These are phyloP conservation scores for Panulirus ornatus DNA, from an alignment of 1,140 invertebrate genomes.

Conservation along the genomic window DNA sequence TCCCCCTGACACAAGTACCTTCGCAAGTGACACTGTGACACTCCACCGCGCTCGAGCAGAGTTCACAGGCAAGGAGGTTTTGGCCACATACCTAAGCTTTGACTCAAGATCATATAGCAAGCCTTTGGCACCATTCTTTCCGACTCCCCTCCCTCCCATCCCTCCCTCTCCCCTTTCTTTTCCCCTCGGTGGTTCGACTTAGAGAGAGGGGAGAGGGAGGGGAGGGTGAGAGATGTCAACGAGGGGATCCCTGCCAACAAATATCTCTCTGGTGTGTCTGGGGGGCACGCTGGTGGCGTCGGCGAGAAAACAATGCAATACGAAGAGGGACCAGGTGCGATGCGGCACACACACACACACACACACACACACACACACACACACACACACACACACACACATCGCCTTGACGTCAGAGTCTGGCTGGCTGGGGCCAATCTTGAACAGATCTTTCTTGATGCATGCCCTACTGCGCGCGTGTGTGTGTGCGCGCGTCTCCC, in stretches of 20 bases:
- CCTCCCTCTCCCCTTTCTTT: background rate
- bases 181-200: background rate
- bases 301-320: background rate
- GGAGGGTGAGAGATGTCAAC: background rate
- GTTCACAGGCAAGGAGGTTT: background rate
- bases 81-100: background rate
- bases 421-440: background rate
- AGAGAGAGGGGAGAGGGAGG: background rate
- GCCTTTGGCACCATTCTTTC: background rate
- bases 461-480: background rate
- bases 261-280: too few species aligned
- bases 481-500: background rate
- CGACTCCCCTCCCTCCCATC: background rate
- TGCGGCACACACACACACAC: background rate
- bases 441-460: background rate
- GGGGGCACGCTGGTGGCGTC: background rate
- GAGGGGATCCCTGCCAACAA: too few species aligned
- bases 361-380: background rate
- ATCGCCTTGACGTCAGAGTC: background rate
- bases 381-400: background rate
- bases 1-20: background rate
- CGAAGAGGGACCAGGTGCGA: background rate
- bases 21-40: background rate
- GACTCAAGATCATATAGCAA: background rate
- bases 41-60: background rate